phyloP scores from a whole-genome alignment of 2,888 invertebrate genomes.

The Andrena hattorfiana region DNA sequence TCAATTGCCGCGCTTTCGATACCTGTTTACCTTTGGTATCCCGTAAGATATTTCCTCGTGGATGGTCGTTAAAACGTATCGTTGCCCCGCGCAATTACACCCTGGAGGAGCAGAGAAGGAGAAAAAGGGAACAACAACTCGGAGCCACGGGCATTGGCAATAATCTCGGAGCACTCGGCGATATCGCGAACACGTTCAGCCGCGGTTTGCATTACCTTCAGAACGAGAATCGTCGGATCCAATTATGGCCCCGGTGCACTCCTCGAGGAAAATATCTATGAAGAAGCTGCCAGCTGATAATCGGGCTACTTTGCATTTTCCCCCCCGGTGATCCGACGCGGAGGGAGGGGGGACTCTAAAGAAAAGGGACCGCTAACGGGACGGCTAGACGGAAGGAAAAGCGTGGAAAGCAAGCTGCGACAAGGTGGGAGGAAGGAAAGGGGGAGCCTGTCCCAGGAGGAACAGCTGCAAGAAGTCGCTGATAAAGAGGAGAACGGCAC shows the following conservation, averaged over 20 bases:
- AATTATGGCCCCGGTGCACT: constrained; percentile 56
- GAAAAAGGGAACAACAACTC: background rate
- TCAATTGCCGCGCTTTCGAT: background rate
- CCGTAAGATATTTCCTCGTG: background rate
- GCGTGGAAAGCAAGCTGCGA: background rate
- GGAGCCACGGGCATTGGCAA: constrained; percentile 41
- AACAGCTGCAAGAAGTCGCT: constrained; percentile 62
- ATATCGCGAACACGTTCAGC: constrained; percentile 29
- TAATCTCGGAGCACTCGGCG: constrained; percentile 44
- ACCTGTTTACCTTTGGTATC: constrained; percentile 18
- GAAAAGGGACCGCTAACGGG: constrained; percentile 19
- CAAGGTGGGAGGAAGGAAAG: background rate
- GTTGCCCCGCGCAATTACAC: constrained; percentile 37
- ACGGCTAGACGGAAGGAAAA: constrained; percentile 13
- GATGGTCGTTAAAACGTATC: constrained; percentile 43
- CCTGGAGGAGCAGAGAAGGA: background rate
- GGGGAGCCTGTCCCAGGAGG: constrained; percentile 10
- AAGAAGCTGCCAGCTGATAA: constrained; percentile 64
- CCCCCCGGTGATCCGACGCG: background rate
- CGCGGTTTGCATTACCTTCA: constrained; percentile 51
- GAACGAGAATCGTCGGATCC: constrained; percentile 61
- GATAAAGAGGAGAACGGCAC: constrained; percentile 55
- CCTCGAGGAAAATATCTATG: constrained; percentile 57
- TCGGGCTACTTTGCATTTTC: constrained; percentile 68
- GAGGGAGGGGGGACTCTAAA: background rate